Conservation (phyloP, 2,113 vertebrate genomes). For the Columba janthina region DNA sequence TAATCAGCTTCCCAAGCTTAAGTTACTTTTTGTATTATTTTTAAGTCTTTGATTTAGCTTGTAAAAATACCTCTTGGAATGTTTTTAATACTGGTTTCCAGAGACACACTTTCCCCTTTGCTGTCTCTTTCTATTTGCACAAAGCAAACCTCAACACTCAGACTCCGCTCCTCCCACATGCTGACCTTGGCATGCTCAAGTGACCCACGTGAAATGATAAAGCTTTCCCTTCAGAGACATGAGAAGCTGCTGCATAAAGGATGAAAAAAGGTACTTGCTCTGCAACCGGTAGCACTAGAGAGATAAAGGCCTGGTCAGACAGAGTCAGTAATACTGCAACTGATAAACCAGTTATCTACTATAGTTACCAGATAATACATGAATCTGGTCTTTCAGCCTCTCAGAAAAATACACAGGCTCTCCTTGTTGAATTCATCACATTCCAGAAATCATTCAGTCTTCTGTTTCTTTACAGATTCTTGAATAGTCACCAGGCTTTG, state of each 20-base stretch:
- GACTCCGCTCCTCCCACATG: neutral
- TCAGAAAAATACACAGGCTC: neutral
- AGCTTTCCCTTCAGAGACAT: neutral
- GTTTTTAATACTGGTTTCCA: neutral
- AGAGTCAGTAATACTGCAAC: rapidly evolving
- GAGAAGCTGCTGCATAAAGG: neutral
- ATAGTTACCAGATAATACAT: neutral
- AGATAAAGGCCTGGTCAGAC: neutral
- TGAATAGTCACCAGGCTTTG: neutral
- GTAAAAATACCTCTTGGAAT: neutral
- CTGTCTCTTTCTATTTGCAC: neutral
- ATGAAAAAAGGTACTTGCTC: neutral
- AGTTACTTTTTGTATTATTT: neutral
- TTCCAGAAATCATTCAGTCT: slow-evolving; percentile 36
- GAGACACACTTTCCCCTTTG: neutral
- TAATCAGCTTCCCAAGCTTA: neutral
- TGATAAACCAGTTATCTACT: neutral
- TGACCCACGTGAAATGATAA: neutral
- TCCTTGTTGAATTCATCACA: neutral
- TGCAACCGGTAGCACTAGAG: neutral
- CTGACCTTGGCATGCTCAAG: neutral
- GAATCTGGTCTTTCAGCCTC: neutral
- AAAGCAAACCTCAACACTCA: neutral
- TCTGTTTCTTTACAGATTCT: neutral
- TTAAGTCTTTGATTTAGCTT: neutral